Evolutionary conservation across 2,888 invertebrate genomes (phyloP).

Genomic region (Amiota mariae): DNA sequence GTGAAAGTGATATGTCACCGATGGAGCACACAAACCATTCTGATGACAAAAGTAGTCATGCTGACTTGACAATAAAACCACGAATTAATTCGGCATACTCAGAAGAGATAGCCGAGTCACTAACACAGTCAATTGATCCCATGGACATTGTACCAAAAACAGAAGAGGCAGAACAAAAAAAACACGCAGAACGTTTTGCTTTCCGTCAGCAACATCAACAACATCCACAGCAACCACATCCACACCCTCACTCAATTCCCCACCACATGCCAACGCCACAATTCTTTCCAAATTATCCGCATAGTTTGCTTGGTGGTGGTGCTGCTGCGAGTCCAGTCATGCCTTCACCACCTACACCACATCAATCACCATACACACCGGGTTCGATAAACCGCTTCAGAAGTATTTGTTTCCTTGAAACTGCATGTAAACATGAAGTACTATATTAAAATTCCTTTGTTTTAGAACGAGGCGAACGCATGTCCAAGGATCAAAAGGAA

Average conservation of each 20-base stretch:
- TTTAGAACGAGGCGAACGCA: conserved; percentile 68
- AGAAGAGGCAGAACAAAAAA: conserved; percentile 59
- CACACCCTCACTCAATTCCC: conserved; percentile 48
- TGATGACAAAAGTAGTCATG: conserved; percentile 46
- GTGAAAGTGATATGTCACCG: conserved; percentile 55
- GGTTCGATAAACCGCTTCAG: conserved; percentile 65
- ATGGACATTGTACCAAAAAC: conserved; percentile 69
- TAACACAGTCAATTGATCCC: conserved; percentile 69
- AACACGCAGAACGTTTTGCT: conserved; percentile 52
- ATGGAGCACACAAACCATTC: conserved; percentile 58
- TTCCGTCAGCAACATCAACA: conserved; percentile 52
- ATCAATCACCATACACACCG: conserved; percentile 62
- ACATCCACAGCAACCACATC: conserved; percentile 49
- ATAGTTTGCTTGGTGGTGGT: conserved; percentile 43
- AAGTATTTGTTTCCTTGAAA: conserved; percentile 50
- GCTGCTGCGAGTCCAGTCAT: conserved; percentile 22
- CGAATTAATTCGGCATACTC: conserved; percentile 50
- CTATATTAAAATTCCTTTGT: conserved; percentile 15
- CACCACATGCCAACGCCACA: conserved; percentile 51
- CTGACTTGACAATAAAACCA: conserved; percentile 51
- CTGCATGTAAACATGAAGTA: background rate
- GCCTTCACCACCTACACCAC: conserved; percentile 42
- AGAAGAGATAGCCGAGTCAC: conserved; percentile 61
- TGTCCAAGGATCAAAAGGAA: conserved; percentile 70
- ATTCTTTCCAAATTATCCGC: conserved; percentile 56